phyloP scores from a whole-genome alignment of 2,888 invertebrate genomes.

The Loripinus fragilis region DNA sequence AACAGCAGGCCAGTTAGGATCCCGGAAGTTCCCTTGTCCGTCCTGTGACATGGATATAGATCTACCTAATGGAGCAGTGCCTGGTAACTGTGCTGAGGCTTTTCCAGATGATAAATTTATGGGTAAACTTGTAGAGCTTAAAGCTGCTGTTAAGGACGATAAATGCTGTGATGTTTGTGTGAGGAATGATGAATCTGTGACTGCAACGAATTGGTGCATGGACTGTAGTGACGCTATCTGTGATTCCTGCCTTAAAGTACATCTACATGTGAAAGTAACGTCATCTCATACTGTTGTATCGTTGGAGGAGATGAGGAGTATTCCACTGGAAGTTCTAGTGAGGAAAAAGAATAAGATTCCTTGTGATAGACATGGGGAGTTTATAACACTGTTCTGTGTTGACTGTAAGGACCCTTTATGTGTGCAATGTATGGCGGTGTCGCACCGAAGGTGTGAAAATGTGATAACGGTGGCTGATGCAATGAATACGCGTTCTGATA shows the following conservation, averaged over 20 bases:
- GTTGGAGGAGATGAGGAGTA: conserved; percentile 66
- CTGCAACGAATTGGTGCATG: conserved; percentile 72
- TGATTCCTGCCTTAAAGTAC: conserved; percentile 69
- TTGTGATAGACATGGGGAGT: conserved; percentile 67
- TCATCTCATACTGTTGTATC: conserved; percentile 66
- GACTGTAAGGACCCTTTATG: conserved; percentile 72
- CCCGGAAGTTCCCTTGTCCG: conserved; percentile 64
- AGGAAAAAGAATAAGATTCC: conserved; percentile 67
- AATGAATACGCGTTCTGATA: conserved; percentile 64
- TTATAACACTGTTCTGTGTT: conserved; percentile 70
- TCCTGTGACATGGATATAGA: conserved; percentile 66
- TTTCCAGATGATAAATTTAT: conserved; percentile 69
- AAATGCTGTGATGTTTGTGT: conserved; percentile 73
- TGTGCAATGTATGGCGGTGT: conserved; percentile 70
- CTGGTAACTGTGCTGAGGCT: conserved; percentile 58
- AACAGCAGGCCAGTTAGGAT: conserved; percentile 43
- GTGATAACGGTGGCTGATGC: conserved; percentile 73
- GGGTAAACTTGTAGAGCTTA: conserved; percentile 65
- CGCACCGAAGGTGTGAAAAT: conserved; percentile 70
- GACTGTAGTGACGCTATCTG: conserved; percentile 75
- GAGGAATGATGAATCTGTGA: conserved; percentile 54
- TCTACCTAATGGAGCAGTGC: conserved; percentile 54
- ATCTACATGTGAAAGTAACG: conserved; percentile 69
- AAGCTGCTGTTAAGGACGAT: conserved; percentile 62
- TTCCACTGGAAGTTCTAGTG: conserved; percentile 69